Evolutionary conservation across 2,113 vertebrate species (phyloP), one percentile per base, ranked within the genome.

Genomic region (Centropus unirufus): DNA sequence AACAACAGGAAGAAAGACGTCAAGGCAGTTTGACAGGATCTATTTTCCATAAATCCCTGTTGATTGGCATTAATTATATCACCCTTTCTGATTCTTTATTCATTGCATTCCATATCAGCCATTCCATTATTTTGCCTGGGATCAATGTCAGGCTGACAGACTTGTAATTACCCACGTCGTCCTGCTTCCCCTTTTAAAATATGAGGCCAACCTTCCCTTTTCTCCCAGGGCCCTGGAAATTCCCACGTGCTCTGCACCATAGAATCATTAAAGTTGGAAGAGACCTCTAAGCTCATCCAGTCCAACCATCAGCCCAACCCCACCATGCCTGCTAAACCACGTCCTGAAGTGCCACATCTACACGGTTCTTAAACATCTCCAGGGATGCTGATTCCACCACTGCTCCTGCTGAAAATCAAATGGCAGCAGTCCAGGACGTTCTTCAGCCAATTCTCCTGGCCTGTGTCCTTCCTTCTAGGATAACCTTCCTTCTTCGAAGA

Each of bases 31-130:
- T 89, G 94, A 91, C 93, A 94, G 95, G 93, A 91, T 93, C 87
- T 93, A 30, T 92, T 95, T 92, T 96, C 91, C 91, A 92, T 87
- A 89, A 93, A 91, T 91, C 91, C 89, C 73, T 46, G 77, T 77
- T 96, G 95, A 93, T 92, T 96, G 87, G 93, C 91, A 46, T 92
- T 96, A 92, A 96, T 96, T 96, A 92, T 66, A 91, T 91, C 89
- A 94, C 73, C 77, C 91, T 78, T 89, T 91, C 54, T 94, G 81
- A 42, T 92, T 89, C 91, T 92, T 74, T 77, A 93, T 89, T 95
- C 94, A 93, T 51, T 63, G 89, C 8, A 2, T 83, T 86, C 89
- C 21, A 3, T 80, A 78, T 87, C 95, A 95, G 76, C 73, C 24
- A 0, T 47, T 73, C 76, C 87, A 55, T 89, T 96, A 12, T 92